phyloP scores from a whole-genome alignment of 2,113 vertebrate species.

The Vimba vimba region DNA sequence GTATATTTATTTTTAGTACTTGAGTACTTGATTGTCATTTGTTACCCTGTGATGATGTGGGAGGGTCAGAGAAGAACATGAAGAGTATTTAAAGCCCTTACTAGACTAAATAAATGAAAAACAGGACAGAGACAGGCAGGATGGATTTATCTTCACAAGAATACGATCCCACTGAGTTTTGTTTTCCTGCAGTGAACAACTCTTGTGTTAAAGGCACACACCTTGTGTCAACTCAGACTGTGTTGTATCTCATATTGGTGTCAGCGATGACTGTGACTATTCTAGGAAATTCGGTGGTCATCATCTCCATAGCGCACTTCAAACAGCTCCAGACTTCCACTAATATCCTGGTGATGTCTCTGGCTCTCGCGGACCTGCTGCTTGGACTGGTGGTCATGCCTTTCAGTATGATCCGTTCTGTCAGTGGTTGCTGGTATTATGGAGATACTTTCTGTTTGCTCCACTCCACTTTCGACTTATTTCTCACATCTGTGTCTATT shows the following conservation, averaged over 20 bases:
- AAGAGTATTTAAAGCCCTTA: not conserved
- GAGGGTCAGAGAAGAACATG: not conserved
- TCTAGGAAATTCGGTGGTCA: constrained; percentile 64
- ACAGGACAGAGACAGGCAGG: not conserved
- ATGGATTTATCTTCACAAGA: constrained; percentile 47
- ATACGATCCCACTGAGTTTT: constrained; percentile 43
- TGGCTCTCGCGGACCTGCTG: constrained; percentile 62
- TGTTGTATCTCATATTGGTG: constrained; percentile 57
- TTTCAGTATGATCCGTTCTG: constrained; percentile 60
- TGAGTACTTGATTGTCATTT: not conserved
- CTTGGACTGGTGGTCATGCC: constrained; percentile 63
- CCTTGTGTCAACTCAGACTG: constrained; percentile 49
- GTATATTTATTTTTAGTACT: not conserved
- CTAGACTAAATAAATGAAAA: not conserved
- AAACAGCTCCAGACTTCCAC: constrained; percentile 66
- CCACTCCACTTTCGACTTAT: constrained; percentile 61
- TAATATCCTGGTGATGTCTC: constrained; percentile 63
- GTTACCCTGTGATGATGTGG: not conserved
- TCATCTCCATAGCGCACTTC: constrained; percentile 62
- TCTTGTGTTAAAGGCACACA: constrained; percentile 67
- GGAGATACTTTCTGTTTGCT: constrained; percentile 58
- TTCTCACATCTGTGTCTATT: constrained; percentile 60
- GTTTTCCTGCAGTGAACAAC: constrained; percentile 64
- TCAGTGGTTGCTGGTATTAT: constrained; percentile 64
- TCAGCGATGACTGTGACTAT: constrained; percentile 55